Conservation (phyloP, 2,113 vertebrate genomes). For the Chamaetylas fuelleborni region DNA sequence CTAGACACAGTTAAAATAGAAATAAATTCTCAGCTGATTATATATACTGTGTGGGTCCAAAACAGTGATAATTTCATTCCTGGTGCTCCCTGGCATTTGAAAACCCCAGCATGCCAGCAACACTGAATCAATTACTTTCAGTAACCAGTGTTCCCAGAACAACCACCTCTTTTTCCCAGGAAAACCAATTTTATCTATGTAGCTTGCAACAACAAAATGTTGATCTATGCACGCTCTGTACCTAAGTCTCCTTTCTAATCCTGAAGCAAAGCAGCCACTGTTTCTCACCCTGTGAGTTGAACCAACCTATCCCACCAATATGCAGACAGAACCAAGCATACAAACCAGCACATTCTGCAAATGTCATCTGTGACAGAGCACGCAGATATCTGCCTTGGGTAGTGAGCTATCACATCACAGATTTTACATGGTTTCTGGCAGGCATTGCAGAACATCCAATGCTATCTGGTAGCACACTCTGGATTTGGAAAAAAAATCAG, state of each 20-base stretch:
- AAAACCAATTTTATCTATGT: background rate
- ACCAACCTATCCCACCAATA: background rate
- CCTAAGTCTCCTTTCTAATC: background rate
- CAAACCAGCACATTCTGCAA: background rate
- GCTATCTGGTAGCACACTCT: background rate
- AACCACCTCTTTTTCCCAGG: background rate
- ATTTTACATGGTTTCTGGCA: background rate
- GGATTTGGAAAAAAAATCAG: background rate
- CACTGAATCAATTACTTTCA: background rate
- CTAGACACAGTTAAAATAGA: background rate
- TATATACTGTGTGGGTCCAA: background rate
- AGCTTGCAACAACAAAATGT: background rate
- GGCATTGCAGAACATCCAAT: background rate
- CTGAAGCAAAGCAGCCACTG: background rate
- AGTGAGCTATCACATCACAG: background rate
- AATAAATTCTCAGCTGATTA: slow-evolving; percentile 28
- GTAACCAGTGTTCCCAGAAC: background rate
- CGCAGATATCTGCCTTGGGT: background rate
- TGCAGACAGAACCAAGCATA: background rate
- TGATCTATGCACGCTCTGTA: background rate
- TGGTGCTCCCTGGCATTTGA: background rate
- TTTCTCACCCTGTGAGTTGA: background rate
- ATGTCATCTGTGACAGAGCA: background rate
- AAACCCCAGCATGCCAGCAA: background rate
- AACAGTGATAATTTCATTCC: slow-evolving; percentile 11